Evolutionary conservation across 2,113 vertebrate genomes (phyloP).

Genomic region (Sula dactylatra): DNA sequence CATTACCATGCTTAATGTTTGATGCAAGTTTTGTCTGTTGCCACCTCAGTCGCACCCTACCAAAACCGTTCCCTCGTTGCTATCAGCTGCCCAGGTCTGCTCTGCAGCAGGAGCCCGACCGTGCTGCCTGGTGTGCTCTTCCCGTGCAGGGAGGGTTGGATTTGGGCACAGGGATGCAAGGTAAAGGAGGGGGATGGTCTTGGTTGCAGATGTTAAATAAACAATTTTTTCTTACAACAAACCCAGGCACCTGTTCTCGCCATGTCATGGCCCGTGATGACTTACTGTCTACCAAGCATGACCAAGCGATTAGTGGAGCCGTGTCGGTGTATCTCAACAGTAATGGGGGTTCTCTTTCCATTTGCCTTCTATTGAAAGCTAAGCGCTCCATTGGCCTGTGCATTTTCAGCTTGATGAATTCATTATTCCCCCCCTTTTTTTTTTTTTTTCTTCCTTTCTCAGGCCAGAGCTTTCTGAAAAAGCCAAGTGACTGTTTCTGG

Average conservation of each 20-base stretch:
- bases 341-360: constrained; percentile 80
- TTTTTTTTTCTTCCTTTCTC: constrained; percentile 1
- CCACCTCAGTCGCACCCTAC: not conserved
- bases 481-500: not conserved
- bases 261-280: constrained; percentile 77
- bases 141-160: not conserved
- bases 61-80: not conserved
- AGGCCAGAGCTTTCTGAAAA: constrained; percentile 54
- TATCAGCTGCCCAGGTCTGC: not conserved
- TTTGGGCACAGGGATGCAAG: not conserved
- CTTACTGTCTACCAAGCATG: constrained; percentile 79
- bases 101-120: not conserved
- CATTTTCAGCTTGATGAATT: constrained; percentile 83
- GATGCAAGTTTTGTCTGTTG: not conserved
- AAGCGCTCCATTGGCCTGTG: constrained; percentile 76
- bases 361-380: constrained; percentile 76
- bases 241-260: constrained; percentile 70
- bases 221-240: constrained; percentile 78
- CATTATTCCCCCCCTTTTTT: constrained; percentile 71
- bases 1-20: not conserved
- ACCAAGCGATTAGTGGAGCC: constrained; percentile 78
- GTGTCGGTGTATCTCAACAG: constrained; percentile 69
- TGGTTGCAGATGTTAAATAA: constrained; percentile 73
- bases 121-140: accelerated
- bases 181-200: not conserved